Evolutionary conservation across 2,888 invertebrate species (phyloP).

Genomic region (Leptodirus hochenwartii): DNA sequence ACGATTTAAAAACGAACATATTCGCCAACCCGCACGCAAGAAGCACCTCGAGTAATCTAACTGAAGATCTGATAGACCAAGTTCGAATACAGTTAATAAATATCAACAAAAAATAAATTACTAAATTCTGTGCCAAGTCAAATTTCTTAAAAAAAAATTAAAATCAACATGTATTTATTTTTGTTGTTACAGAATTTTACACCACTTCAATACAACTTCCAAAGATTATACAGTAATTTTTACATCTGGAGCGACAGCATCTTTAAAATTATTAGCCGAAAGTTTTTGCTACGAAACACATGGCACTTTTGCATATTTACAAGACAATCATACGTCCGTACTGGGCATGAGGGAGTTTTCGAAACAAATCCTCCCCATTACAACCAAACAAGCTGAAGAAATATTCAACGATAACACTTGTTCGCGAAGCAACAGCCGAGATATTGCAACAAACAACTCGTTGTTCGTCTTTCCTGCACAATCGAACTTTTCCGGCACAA

Average conservation of each 20-base stretch:
- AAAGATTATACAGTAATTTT: slow-evolving; percentile 79
- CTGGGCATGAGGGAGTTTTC: slow-evolving; percentile 77
- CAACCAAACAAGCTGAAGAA: slow-evolving; percentile 36
- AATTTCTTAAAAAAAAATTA: too few relatives aligned
- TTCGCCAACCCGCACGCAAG: slow-evolving; percentile 83
- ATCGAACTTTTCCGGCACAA: slow-evolving; percentile 87
- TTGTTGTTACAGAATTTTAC: slow-evolving; percentile 43
- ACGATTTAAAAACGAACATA: slow-evolving; percentile 49
- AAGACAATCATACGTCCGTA: slow-evolving; percentile 92
- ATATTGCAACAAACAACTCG: slow-evolving; percentile 26
- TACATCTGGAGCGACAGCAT: slow-evolving; percentile 83
- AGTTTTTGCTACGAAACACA: slow-evolving; percentile 42
- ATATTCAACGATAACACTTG: slow-evolving; percentile 12
- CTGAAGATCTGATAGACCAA: slow-evolving; percentile 73
- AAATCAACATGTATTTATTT: slow-evolving; percentile 5
- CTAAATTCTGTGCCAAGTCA: too few relatives aligned
- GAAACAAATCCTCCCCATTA: slow-evolving; percentile 34
- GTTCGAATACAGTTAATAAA: slow-evolving; percentile 47
- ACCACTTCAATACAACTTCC: slow-evolving; percentile 63
- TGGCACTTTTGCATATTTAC: slow-evolving; percentile 60
- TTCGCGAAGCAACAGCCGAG: background rate
- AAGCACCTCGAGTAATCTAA: slow-evolving; percentile 51
- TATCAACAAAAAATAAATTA: slow-evolving; percentile 5
- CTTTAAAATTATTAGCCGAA: slow-evolving; percentile 70
- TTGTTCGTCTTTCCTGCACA: slow-evolving; percentile 81